These are phyloP conservation scores for Hydrozoanthus gracilis DNA, from an alignment of 92 coral and sea anemone genomes.

Conservation along the genomic window DNA sequence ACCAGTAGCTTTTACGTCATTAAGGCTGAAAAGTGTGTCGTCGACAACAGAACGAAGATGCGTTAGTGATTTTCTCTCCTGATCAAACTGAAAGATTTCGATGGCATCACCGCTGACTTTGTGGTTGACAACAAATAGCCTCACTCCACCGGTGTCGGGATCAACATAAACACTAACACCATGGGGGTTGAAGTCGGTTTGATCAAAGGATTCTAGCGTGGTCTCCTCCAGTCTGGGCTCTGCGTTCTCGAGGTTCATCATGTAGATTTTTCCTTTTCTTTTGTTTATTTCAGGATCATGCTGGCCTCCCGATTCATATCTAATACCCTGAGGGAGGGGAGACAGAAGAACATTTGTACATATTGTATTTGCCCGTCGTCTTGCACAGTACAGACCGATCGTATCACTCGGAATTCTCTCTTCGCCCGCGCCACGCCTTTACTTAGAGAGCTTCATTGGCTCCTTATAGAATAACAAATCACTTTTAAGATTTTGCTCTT, in stretches of 20 bases:
- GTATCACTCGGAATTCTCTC: too few relatives aligned
- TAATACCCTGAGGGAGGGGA: conserved; percentile 38
- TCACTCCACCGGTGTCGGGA: conserved; percentile 45
- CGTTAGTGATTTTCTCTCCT: conserved; percentile 28
- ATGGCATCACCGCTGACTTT: conserved; percentile 27
- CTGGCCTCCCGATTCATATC: neutral
- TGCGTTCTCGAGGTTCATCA: conserved; percentile 49
- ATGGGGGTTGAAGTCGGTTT: conserved; percentile 54
- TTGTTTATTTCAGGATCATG: conserved; percentile 51
- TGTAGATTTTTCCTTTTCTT: conserved; percentile 48
- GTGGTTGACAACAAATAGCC: conserved; percentile 63
- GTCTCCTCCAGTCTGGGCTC: conserved; percentile 38
- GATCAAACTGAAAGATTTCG: conserved; percentile 56
- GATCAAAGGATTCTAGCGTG: conserved; percentile 44
- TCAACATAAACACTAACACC: conserved; percentile 56
- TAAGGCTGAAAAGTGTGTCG: conserved; percentile 41
- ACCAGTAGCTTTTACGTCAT: conserved; percentile 58
- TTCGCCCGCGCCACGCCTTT: too few relatives aligned
- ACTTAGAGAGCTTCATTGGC: too few relatives aligned
- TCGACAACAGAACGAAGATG: conserved; percentile 48
- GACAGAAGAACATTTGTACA: too few relatives aligned
- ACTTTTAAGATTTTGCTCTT: too few relatives aligned
- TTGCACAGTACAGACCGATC: too few relatives aligned
- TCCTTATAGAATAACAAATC: too few relatives aligned
- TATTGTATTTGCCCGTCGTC: too few relatives aligned